Evolutionary conservation across 2,888 invertebrate genomes (phyloP), one percentile per base, ranked within the genome.

Genomic region (Drosophila neonasuta): DNA sequence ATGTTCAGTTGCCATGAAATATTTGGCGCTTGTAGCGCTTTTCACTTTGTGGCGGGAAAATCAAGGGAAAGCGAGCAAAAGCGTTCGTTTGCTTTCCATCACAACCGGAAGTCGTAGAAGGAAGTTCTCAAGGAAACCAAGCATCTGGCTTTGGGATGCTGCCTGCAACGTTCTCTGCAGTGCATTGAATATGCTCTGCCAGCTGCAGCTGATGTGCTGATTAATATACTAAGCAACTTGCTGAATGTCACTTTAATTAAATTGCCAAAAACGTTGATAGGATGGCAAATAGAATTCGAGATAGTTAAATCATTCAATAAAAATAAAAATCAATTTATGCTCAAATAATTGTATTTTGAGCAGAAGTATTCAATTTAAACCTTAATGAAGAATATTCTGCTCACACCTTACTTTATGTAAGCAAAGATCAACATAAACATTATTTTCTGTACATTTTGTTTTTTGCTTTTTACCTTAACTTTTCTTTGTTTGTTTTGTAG

Each of bases 11-110:
- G 57, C 80, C 78, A 74, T 86, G 63, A 74, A 80, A 86, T 83
- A 83, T 83, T 86, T 86, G 83, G 67, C 61, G 79, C 80, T 82
- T 86, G 88, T 67, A 71, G 84, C 74, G 71, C 61, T 87, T 86
- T 81, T 71, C 68, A 65, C 86, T 79, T 87, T 82, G 80, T 63
- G 69, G 67, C 73, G 51, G 41, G 49, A 29, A 66, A 54, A 32
- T n/a, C 30, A 8, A 30, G 30, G 42, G 59, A 61, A 59, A 65
- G 65, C 63, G 41, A 36, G 50, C n/a, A 36, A 36, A 57, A 41
- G 39, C 60, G 55, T 57, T 62, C 60, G 51, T 60, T 64, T 61
- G 48, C 67, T 30, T 56, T 41, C 59, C 61, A 63, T 58, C 76
- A 6, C 71, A 66, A 46, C 60, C 71, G 75, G 76, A 75, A 70